These are phyloP conservation scores for Lepidocyrtinus sp. DNA, from an alignment of 2,888 invertebrate genomes.

Conservation along the genomic window DNA sequence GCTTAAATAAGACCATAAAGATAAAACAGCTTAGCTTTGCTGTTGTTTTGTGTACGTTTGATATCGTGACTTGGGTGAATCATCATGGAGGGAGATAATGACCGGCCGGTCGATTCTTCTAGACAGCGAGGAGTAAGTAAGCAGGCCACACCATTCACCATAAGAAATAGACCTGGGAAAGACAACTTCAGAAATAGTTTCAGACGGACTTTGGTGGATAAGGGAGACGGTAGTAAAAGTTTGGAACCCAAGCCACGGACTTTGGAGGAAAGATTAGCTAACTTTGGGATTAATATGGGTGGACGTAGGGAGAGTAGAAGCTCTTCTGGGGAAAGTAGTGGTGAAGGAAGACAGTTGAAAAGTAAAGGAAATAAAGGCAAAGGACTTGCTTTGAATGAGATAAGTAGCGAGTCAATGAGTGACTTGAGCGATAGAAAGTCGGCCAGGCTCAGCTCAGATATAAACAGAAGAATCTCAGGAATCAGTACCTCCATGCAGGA, in stretches of 20 bases:
- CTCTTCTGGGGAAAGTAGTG: neutral
- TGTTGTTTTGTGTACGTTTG: neutral
- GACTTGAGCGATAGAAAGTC: constrained; percentile 14
- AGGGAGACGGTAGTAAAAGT: neutral
- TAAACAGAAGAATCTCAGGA: constrained; percentile 22
- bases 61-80: neutral
- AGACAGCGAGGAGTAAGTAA: neutral
- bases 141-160: neutral
- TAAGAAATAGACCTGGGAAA: neutral
- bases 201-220: neutral
- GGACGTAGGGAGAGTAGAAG: neutral
- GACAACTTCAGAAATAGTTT: neutral
- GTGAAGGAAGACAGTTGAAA: neutral
- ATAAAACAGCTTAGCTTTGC: neutral
- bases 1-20: neutral
- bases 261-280: constrained; percentile 17
- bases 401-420: neutral
- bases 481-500: constrained; percentile 27
- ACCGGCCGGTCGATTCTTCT: neutral
- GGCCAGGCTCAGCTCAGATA: constrained; percentile 13
- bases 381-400: too few relatives aligned
- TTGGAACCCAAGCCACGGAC: too few relatives aligned
- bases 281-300: constrained; percentile 25
- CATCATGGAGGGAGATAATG: neutral
- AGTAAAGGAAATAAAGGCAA: too few relatives aligned